Conservation (phyloP, 2,888 invertebrate genomes). For the Caenorhabditis afra region DNA sequence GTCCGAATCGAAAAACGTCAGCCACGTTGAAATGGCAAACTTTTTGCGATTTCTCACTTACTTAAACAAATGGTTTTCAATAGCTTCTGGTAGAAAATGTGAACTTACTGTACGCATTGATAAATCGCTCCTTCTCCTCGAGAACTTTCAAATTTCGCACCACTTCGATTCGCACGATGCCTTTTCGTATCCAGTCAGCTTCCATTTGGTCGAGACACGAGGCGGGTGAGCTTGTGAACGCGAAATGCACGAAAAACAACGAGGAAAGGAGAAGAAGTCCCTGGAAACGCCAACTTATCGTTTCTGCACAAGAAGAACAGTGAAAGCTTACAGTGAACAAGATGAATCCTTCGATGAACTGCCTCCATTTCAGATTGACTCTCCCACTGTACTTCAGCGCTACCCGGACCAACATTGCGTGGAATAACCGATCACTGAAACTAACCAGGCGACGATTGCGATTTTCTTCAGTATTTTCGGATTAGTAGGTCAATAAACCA, state of each 20-base stretch:
- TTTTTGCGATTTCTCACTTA: conserved; percentile 40
- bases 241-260: conserved; percentile 94
- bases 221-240: conserved; percentile 92
- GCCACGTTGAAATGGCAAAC: conserved; percentile 63
- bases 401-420: conserved; percentile 92
- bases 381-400: conserved; percentile 93
- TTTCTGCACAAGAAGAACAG: too few species aligned
- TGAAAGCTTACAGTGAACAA: conserved; percentile 85
- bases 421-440: conserved; percentile 77
- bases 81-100: conserved; percentile 5
- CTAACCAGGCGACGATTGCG: conserved; percentile 5
- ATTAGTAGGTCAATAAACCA: not conserved
- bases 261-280: conserved; percentile 91
- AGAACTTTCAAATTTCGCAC: conserved; percentile 80
- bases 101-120: conserved; percentile 59
- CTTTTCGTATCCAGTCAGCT: conserved; percentile 53
- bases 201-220: conserved; percentile 88
- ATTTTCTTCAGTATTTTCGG: conserved; percentile 6
- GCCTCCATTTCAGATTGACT: conserved; percentile 88
- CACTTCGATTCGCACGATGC: conserved; percentile 93
- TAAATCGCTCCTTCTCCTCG: conserved; percentile 63
- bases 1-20: conserved; percentile 70
- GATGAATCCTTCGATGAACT: conserved; percentile 89
- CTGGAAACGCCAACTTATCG: conserved; percentile 81
- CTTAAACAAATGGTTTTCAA: conserved; percentile 33